Percentiles rank a stretch among this genome's conserved stretches.
Evolutionary conservation across 2,888 invertebrate genomes (phyloP).

Genomic region (Luffia ferchaultella): DNA sequence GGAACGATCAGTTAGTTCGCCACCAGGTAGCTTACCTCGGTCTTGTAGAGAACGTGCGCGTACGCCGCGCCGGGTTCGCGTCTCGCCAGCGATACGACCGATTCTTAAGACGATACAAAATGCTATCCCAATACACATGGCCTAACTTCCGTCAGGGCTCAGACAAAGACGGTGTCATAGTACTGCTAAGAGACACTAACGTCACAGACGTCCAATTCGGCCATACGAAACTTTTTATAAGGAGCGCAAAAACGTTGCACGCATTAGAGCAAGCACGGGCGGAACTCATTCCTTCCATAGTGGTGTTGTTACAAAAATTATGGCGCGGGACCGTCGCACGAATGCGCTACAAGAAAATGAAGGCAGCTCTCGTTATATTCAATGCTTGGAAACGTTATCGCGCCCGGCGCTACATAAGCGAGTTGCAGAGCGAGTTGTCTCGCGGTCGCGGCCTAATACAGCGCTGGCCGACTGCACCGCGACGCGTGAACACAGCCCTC

Average conservation of each 20-base stretch:
- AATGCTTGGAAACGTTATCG: constrained; percentile 75
- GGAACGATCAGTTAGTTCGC: constrained; percentile 81
- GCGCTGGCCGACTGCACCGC: constrained; percentile 82
- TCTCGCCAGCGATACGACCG: constrained; percentile 92
- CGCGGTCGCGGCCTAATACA: constrained; percentile 27
- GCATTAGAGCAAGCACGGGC: constrained; percentile 87
- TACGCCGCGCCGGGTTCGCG: constrained; percentile 97
- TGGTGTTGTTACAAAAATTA: constrained; percentile 93
- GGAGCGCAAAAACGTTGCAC: constrained; percentile 89
- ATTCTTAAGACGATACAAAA: constrained; percentile 95
- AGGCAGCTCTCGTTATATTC: constrained; percentile 85
- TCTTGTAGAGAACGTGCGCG: constrained; percentile 93
- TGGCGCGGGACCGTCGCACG: constrained; percentile 87
- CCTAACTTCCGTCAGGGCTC: constrained; percentile 87
- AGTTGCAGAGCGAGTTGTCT: constrained; percentile 33
- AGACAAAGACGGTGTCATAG: constrained; percentile 84
- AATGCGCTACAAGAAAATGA: constrained; percentile 82
- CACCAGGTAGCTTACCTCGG: constrained; percentile 89
- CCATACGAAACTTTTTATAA: constrained; percentile 94
- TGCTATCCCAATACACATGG: constrained; percentile 96
- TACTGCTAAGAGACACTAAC: constrained; percentile 82
- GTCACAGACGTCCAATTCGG: constrained; percentile 91
- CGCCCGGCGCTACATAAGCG: constrained; percentile 42
- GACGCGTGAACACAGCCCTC: constrained; percentile 69
- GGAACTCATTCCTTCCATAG: constrained; percentile 89